Base-by-base conservation (phyloP, 2,797 vertebrate genomes). In the Picus viridis region DNA sequence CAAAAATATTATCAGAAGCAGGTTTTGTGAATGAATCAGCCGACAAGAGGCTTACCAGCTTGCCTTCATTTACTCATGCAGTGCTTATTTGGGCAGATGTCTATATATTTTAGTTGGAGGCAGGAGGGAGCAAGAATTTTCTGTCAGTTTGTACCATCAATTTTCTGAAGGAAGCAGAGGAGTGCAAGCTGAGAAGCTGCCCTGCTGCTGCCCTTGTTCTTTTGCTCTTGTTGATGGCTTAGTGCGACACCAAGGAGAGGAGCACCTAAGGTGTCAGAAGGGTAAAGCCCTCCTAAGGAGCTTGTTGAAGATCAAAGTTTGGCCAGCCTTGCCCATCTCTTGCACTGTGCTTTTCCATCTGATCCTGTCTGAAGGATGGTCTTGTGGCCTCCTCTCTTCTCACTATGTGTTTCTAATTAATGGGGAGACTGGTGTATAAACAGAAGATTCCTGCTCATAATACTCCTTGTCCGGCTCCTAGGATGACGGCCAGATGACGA, bases 1-100 rank as follows among this genome's bases (percentile, higher is more conserved):
- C 4, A 1, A 94, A 96, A 96, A 94, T 95, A 96, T 94, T 96
- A 94, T 96, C 95, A 93, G 94, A 96, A 95, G 95, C 91, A 94
- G 96, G 91, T 96, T 96, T 96, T 96, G 95, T 96, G 96, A 96
- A 95, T 96, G 94, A 96, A 96, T 96, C 95, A 96, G 94, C 93
- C 6, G 85, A 91, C 83, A 54, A 90, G 84, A 95, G 72, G 94
- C 78, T 96, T 95, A 96, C 94, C 93, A 95, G 92, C 92, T 95
- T 0, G 89, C 93, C 88, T 95, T 92, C 85, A 88, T 92, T 96
- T 96, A 95, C 94, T 93, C 92, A 83, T 19, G 6, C 56, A 65
- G 75, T 96, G 96, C 91, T 96, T 95, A 94, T 88, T 96, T 96
- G 93, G 95, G 94, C 94, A 96, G 78, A 93, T 90, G 78, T 94